Conservation (phyloP, 2,797 vertebrate genomes). For the Gambelia wislizenii region DNA sequence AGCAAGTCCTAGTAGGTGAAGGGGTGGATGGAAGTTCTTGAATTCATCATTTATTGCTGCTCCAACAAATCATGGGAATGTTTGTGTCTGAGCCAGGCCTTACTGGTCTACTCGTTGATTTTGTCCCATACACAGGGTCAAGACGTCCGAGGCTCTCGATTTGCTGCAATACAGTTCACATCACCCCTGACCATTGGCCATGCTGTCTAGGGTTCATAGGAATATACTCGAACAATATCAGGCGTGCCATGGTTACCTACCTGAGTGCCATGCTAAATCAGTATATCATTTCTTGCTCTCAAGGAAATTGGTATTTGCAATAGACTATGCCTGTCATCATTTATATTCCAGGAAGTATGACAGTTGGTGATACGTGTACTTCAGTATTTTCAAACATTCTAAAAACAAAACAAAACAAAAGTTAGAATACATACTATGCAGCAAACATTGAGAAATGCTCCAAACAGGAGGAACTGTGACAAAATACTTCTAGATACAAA, state of each 20-base stretch:
- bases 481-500: neutral
- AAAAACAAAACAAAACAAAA: neutral
- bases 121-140: neutral
- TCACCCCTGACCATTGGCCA: neutral
- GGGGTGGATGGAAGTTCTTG: neutral
- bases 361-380: neutral
- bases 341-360: neutral
- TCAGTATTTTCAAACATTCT: neutral
- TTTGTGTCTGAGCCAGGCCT: neutral
- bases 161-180: neutral
- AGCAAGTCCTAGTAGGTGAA: neutral
- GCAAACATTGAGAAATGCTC: neutral
- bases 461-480: neutral
- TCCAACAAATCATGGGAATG: neutral
- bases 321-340: neutral
- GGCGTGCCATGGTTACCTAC: neutral
- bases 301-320: neutral
- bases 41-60: neutral
- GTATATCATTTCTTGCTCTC: neutral
- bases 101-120: neutral
- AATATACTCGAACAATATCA: neutral
- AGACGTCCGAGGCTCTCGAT: too few species aligned
- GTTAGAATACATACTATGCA: neutral
- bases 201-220: neutral
- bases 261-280: neutral